phyloP scores from a whole-genome alignment of 1,140 invertebrate species.

The Goniozus legneri region DNA sequence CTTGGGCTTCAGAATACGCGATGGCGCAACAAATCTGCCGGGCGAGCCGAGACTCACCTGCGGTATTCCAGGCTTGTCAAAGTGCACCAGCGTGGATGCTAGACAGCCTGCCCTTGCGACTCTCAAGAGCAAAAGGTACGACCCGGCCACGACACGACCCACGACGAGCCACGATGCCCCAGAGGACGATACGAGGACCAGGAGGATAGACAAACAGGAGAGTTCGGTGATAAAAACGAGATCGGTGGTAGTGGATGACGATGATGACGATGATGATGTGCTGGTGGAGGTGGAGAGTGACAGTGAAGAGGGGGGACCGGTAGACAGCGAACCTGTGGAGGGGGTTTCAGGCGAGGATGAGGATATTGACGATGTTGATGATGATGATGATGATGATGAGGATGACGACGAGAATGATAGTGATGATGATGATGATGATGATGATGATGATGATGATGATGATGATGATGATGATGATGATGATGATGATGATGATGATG shows the following conservation, averaged over 20 bases:
- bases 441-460: constrained; percentile 1
- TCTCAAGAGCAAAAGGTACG: too few relatives aligned
- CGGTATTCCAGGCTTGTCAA: constrained; percentile 20
- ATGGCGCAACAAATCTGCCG: constrained; percentile 10
- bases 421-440: constrained; percentile 15
- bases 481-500: constrained; percentile 6
- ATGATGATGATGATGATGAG: constrained; percentile 12
- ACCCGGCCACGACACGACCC: neutral
- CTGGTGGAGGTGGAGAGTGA: constrained; percentile 6
- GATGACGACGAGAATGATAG: constrained; percentile 8
- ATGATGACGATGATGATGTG: constrained; percentile 8
- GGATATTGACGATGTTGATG: constrained; percentile 5
- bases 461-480: constrained; percentile 8
- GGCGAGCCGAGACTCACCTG: neutral
- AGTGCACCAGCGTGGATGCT: too few relatives aligned
- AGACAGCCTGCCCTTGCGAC: too few relatives aligned
- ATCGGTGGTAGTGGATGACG: constrained; percentile 6
- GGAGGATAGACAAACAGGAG: neutral
- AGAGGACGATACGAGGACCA: neutral
- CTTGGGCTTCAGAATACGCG: constrained; percentile 44
- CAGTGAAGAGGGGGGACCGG: constrained; percentile 2
- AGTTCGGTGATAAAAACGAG: neutral
- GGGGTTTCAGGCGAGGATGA: constrained; percentile 3
- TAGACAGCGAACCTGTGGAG: neutral
- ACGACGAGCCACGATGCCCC: neutral